phyloP scores from a whole-genome alignment of 1,140 invertebrate genomes.

The Schlechtendalia chinensis region DNA sequence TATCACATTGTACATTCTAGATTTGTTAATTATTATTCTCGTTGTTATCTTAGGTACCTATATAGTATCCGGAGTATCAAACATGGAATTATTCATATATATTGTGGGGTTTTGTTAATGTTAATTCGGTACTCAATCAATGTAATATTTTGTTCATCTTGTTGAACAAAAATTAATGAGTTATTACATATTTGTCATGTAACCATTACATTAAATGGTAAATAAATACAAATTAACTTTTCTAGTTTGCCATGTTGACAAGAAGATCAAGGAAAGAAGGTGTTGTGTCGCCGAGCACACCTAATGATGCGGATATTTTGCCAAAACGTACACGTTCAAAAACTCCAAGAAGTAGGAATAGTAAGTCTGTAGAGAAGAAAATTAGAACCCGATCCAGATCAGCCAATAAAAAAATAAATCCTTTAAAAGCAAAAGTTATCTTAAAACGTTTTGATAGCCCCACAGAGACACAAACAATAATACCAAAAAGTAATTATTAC shows the following conservation, averaged over 20 bases:
- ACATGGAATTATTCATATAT: too few species aligned
- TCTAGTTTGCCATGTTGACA: slow-evolving; percentile 4
- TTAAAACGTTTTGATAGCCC: background rate
- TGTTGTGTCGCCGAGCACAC: background rate
- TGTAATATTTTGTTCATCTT: too few species aligned
- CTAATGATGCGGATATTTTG: background rate
- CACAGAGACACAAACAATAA: background rate
- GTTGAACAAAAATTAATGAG: too few species aligned
- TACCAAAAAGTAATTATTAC: slow-evolving; percentile 3
- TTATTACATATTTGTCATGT: background rate
- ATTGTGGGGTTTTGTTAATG: too few species aligned
- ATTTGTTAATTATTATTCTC: too few species aligned
- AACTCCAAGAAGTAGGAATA: background rate
- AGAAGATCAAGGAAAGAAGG: slow-evolving; percentile 32
- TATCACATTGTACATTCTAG: too few species aligned
- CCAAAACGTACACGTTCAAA: background rate
- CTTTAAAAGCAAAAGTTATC: background rate
- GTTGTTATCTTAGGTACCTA: too few species aligned
- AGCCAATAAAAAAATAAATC: background rate
- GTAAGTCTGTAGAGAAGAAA: background rate
- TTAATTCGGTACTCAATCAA: too few species aligned
- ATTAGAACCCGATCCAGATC: slow-evolving; percentile 15
- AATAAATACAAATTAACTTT: background rate
- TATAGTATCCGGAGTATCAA: too few species aligned
- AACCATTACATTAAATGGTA: background rate